These are phyloP conservation scores for Empis livida DNA, from an alignment of 2,888 invertebrate genomes.

Conservation along the genomic window DNA sequence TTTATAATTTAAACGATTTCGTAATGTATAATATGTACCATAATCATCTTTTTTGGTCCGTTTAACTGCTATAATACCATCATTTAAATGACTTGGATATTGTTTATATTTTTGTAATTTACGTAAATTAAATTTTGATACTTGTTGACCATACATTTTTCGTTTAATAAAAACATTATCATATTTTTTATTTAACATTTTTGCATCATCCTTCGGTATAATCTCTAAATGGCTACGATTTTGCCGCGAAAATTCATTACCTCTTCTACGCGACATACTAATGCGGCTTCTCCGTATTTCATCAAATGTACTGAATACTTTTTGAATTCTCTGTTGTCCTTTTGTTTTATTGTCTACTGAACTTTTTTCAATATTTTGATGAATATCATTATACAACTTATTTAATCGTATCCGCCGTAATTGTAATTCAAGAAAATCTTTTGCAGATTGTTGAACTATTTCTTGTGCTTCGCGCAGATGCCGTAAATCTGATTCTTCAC, in stretches of 20 bases:
- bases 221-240: too few relatives aligned
- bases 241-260: not conserved
- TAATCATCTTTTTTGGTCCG: not conserved
- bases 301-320: not conserved
- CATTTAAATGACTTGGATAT: too few relatives aligned
- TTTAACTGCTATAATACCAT: too few relatives aligned
- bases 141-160: not conserved
- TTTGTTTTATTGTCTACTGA: too few relatives aligned
- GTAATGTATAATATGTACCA: slow-evolving; percentile 3
- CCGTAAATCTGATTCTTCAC: not conserved
- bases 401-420: not conserved
- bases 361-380: not conserved
- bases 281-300: not conserved
- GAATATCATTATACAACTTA: not conserved
- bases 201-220: too few relatives aligned
- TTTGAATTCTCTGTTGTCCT: too few relatives aligned
- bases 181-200: too few relatives aligned
- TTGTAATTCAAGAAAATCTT: not conserved
- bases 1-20: slow-evolving; percentile 1
- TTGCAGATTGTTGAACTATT: not conserved
- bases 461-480: not conserved
- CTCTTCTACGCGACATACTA: not conserved
- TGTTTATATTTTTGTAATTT: too few relatives aligned
- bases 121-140: not conserved
- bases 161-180: not conserved